Conservation (phyloP, 2,113 vertebrate species). For the Lipotes vexillifer region DNA sequence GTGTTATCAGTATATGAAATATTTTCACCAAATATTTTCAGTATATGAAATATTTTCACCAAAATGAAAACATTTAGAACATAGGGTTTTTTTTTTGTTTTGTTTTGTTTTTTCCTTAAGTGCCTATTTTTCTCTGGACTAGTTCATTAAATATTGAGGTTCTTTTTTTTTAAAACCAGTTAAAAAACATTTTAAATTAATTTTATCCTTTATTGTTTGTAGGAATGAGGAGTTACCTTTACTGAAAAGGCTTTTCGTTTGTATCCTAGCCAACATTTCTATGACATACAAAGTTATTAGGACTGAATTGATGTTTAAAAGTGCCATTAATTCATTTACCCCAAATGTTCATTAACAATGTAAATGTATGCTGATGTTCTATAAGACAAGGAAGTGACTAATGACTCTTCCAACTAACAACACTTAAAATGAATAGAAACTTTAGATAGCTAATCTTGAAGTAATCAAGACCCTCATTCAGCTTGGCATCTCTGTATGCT, state of each 20-base stretch:
- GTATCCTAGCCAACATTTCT: conserved; percentile 86
- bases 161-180: conserved; percentile 51
- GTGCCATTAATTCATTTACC: conserved; percentile 95
- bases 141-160: conserved; percentile 64
- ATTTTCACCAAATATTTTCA: conserved; percentile 5
- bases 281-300: conserved; percentile 88
- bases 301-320: conserved; percentile 93
- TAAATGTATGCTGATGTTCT: conserved; percentile 97
- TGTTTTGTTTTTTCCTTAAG: background rate
- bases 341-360: conserved; percentile 97
- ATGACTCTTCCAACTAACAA: conserved; percentile 92
- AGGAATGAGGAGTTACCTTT: conserved; percentile 85
- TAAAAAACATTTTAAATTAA: conserved; percentile 75
- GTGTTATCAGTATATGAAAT: background rate
- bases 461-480: conserved; percentile 92
- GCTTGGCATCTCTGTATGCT: conserved; percentile 89
- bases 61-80: too few species aligned
- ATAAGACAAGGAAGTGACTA: conserved; percentile 91
- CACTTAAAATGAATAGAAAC: conserved; percentile 90
- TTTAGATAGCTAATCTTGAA: conserved; percentile 93
- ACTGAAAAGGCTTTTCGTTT: conserved; percentile 81
- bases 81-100: background rate
- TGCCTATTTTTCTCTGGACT: conserved; percentile 44
- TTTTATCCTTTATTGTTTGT: conserved; percentile 80
- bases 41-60: conserved; percentile 7